Evolutionary conservation across 2,113 vertebrate species (phyloP).

Genomic region (Aramus guarauna): DNA sequence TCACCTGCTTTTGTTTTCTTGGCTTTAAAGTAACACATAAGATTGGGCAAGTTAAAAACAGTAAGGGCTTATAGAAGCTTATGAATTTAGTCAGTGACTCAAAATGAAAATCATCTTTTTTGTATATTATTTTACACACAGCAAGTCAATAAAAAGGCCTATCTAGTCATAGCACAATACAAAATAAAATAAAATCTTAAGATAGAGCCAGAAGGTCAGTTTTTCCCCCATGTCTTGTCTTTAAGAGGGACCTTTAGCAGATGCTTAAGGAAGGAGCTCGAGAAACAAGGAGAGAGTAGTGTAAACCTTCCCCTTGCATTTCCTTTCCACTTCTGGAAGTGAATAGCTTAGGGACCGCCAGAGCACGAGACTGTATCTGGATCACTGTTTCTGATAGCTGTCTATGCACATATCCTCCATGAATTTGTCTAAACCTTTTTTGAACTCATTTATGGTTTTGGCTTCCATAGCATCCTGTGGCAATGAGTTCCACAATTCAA

Average conservation of each 20-base stretch:
- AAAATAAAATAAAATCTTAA: background rate
- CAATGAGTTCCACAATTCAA: slow-evolving; percentile 11
- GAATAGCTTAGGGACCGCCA: background rate
- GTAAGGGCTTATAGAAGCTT: background rate
- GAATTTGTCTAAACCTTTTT: slow-evolving; percentile 34
- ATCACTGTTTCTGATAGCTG: background rate
- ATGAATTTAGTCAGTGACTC: background rate
- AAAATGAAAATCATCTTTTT: background rate
- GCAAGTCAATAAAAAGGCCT: background rate
- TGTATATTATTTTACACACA: background rate
- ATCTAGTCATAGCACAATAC: background rate
- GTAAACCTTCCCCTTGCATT: background rate
- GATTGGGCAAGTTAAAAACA: background rate
- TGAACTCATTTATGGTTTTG: slow-evolving; percentile 29
- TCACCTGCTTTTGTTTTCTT: background rate
- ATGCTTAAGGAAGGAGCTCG: background rate
- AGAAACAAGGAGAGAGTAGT: background rate
- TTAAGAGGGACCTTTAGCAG: background rate
- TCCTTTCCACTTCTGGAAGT: background rate
- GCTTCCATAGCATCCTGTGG: slow-evolving; percentile 37
- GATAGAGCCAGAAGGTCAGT: background rate
- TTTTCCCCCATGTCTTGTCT: background rate
- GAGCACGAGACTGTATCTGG: background rate
- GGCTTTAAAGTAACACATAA: background rate
- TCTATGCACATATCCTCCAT: background rate